Evolutionary conservation across 2,113 vertebrate species (phyloP).

Genomic region (Clarias macrocephalus): DNA sequence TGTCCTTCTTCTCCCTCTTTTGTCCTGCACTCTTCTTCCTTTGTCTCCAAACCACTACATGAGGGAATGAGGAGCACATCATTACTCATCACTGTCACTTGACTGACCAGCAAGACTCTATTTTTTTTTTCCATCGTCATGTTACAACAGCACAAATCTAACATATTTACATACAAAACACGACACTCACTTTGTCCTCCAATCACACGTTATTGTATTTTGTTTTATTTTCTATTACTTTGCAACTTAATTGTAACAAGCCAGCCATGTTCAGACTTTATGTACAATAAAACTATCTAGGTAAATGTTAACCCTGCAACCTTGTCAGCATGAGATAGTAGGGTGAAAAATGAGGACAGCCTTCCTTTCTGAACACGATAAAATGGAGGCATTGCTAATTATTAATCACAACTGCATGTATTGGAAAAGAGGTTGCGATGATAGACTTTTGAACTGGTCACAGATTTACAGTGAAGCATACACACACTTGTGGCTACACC

Average conservation of each 20-base stretch:
- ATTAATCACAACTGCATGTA: background rate
- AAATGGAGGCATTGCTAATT: background rate
- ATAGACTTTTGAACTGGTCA: background rate
- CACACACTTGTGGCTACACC: background rate
- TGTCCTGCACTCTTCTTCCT: constrained; percentile 72
- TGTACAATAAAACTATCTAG: background rate
- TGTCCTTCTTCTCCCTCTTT: constrained; percentile 76
- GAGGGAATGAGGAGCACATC: constrained; percentile 59
- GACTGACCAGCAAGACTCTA: background rate
- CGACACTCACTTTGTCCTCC: background rate
- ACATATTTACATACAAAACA: background rate
- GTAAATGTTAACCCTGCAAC: background rate
- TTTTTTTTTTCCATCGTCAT: background rate
- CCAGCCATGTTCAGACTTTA: background rate
- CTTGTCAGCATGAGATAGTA: background rate
- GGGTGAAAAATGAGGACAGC: background rate
- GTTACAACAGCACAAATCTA: background rate
- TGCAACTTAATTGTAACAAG: background rate
- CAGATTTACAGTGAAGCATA: background rate
- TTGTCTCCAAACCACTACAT: constrained; percentile 78
- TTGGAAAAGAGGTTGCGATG: background rate
- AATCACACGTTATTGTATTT: background rate
- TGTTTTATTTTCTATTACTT: background rate
- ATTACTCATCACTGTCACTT: constrained; percentile 28
- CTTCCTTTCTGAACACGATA: background rate